Evolutionary conservation across 2,888 invertebrate species (phyloP).

Genomic region (Sinotaia quadrata): DNA sequence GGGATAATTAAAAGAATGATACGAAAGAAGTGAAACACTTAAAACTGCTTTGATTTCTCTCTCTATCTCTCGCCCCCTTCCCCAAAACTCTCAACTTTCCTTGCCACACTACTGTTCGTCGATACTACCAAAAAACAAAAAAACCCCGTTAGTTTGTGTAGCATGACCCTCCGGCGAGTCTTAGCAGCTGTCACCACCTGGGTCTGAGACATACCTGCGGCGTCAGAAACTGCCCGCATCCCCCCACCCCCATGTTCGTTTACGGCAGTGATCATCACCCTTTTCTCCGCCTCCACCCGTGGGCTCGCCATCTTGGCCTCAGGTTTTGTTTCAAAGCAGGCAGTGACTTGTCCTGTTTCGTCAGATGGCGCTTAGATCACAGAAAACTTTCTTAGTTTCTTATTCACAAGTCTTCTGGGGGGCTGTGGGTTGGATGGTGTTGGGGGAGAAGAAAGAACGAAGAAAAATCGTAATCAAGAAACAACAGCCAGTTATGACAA

Average conservation of each 20-base stretch:
- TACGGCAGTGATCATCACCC: conserved; percentile 19
- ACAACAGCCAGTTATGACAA: too few relatives aligned
- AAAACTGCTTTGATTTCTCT: too few relatives aligned
- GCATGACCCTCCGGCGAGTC: not conserved
- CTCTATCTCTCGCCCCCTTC: not conserved
- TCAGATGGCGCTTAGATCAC: too few relatives aligned
- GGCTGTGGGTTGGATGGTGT: too few relatives aligned
- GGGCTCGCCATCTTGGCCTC: conserved; percentile 1
- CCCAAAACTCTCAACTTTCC: not conserved
- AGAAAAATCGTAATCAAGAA: too few relatives aligned
- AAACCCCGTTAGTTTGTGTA: not conserved
- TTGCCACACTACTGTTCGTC: not conserved
- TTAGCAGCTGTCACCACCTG: conserved; percentile 46
- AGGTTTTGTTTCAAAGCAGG: not conserved
- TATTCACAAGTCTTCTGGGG: too few relatives aligned
- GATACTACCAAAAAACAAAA: too few relatives aligned
- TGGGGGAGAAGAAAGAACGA: too few relatives aligned
- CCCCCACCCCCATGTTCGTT: conserved; percentile 40
- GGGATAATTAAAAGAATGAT: too few relatives aligned
- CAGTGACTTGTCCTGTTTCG: not conserved
- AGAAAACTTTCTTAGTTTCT: too few relatives aligned
- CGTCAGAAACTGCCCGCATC: conserved; percentile 42
- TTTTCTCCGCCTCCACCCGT: not conserved
- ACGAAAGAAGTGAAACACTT: too few relatives aligned
- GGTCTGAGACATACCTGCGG: conserved; percentile 40